These are phyloP conservation scores for Synergus laeviventris DNA, from an alignment of 2,888 invertebrate species.

Conservation along the genomic window DNA sequence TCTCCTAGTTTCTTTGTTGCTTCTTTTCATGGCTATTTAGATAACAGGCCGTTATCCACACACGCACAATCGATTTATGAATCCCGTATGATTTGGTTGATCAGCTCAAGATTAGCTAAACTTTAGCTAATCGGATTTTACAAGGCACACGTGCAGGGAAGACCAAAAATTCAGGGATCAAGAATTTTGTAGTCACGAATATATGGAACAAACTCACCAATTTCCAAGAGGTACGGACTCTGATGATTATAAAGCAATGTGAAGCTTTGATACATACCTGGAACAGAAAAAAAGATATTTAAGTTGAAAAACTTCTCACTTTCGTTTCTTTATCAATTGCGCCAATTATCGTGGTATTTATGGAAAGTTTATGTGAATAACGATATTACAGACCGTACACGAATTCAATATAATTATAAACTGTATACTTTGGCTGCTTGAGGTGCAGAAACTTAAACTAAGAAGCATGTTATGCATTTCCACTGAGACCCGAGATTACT, in stretches of 20 bases:
- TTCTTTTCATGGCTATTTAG: slow-evolving; percentile 58
- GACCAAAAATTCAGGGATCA: neutral
- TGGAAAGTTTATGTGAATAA: too few relatives aligned
- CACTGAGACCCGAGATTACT: slow-evolving; percentile 9
- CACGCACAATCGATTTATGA: neutral
- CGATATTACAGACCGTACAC: too few relatives aligned
- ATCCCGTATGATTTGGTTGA: neutral
- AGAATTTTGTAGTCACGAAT: neutral
- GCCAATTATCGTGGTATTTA: too few relatives aligned
- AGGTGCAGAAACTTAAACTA: neutral
- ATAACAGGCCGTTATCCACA: slow-evolving; percentile 50
- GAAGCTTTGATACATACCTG: slow-evolving; percentile 53
- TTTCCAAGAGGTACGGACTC: neutral
- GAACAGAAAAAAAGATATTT: slow-evolving; percentile 50
- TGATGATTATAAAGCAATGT: neutral
- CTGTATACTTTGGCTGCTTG: too few relatives aligned
- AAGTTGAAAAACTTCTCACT: neutral
- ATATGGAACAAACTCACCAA: slow-evolving; percentile 30
- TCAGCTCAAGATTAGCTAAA: neutral
- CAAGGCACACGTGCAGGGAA: neutral
- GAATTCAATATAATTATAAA: too few relatives aligned
- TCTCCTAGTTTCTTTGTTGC: neutral
- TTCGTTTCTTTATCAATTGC: too few relatives aligned
- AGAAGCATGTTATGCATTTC: neutral
- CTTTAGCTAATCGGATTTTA: neutral